phyloP scores from a whole-genome alignment of 2,888 invertebrate genomes.

The Yponomeuta evonymella region DNA sequence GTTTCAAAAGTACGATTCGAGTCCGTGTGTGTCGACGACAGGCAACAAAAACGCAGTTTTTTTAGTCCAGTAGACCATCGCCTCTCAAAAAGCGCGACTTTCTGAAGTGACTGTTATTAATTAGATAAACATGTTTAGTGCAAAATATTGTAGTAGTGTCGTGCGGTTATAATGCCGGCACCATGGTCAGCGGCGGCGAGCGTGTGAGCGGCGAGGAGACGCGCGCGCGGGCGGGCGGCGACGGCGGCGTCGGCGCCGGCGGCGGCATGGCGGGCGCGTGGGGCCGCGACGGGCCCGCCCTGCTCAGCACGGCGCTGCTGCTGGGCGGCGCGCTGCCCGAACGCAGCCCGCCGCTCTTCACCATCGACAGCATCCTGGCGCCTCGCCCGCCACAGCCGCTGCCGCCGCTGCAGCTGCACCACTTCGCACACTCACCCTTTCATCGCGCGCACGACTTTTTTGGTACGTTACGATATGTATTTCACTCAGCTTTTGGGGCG shows the following conservation, averaged over 20 bases:
- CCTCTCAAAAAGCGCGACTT: background rate
- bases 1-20: background rate
- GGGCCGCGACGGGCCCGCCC: slow-evolving; percentile 65
- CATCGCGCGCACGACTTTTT: slow-evolving; percentile 86
- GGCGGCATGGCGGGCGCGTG: slow-evolving; percentile 56
- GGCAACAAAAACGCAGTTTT: background rate
- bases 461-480: slow-evolving; percentile 73
- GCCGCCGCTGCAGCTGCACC: slow-evolving; percentile 75
- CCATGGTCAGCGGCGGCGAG: slow-evolving; percentile 17
- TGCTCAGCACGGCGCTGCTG: slow-evolving; percentile 71
- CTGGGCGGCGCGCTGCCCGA: slow-evolving; percentile 66
- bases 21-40: background rate
- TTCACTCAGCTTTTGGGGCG: background rate
- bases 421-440: slow-evolving; percentile 79
- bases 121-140: background rate
- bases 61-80: no score
- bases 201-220: slow-evolving; percentile 6
- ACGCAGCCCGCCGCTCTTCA: slow-evolving; percentile 80
- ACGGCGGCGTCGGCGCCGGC: slow-evolving; percentile 40
- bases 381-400: slow-evolving; percentile 79
- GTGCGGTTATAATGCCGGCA: slow-evolving; percentile 21
- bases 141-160: slow-evolving; percentile 12
- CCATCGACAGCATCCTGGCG: slow-evolving; percentile 91
- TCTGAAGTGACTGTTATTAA: background rate
- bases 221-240: slow-evolving; percentile 22